A percentile compares a stretch with the other conserved stretches of the same genome.
Conservation (phyloP, 2,113 vertebrate species). For the Heteronetta atricapilla region DNA sequence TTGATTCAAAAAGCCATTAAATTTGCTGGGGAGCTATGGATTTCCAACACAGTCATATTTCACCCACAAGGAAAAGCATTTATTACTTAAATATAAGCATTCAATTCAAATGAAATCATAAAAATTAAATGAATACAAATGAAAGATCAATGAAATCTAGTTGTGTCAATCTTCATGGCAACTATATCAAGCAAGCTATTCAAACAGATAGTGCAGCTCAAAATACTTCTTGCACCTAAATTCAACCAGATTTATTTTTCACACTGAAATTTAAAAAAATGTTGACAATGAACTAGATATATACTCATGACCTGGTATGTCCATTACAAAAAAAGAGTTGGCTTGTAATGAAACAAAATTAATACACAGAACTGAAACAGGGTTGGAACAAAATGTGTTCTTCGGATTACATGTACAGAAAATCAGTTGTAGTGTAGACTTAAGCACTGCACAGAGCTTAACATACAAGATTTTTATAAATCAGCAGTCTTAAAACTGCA, state of each 20-base stretch:
- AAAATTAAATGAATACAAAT: not conserved
- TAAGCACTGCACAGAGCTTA: not conserved
- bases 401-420: not conserved
- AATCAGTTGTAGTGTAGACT: not conserved
- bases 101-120: not conserved
- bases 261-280: not conserved
- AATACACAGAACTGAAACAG: not conserved
- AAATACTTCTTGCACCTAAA: not conserved
- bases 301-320: not conserved
- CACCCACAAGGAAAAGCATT: not conserved
- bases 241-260: not conserved
- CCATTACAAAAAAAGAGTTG: not conserved
- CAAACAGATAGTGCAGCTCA: not conserved
- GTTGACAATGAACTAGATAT: not conserved
- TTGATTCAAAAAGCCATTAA: not conserved
- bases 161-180: not conserved
- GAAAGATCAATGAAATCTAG: not conserved
- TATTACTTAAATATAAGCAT: not conserved
- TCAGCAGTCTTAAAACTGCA: not conserved
- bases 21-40: not conserved
- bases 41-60: not conserved
- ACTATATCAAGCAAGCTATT: not conserved
- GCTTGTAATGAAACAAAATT: not conserved
- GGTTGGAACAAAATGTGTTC: not conserved
- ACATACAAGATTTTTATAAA: not conserved